Conservation (phyloP, 2,113 vertebrate species). For the Cathartes aura region DNA sequence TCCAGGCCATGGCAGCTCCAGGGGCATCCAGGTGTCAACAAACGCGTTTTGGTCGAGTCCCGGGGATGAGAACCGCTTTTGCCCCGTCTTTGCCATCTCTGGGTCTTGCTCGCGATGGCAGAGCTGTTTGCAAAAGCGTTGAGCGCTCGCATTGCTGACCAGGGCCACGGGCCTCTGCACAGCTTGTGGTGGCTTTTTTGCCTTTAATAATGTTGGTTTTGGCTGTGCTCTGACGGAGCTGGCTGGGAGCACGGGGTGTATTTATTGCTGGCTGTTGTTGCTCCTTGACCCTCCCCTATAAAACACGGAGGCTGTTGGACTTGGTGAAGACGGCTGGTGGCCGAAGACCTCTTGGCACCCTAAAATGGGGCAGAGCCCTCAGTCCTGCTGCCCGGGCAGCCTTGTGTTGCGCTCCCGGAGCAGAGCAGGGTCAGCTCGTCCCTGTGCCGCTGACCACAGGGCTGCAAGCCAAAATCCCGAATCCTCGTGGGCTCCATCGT, state of each 20-base stretch:
- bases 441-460: not conserved
- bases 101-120: accelerated
- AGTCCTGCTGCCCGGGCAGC: not conserved
- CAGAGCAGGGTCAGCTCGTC: not conserved
- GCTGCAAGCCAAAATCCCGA: not conserved
- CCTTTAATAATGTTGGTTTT: not conserved
- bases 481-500: not conserved
- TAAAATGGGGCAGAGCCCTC: not conserved
- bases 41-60: accelerated
- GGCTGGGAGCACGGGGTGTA: not conserved
- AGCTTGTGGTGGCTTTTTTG: not conserved
- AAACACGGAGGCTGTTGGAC: not conserved
- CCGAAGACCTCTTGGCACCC: accelerated
- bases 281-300: not conserved
- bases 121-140: not conserved
- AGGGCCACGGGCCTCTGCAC: accelerated
- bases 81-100: accelerated
- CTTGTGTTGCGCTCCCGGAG: accelerated
- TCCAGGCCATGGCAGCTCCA: not conserved
- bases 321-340: not conserved
- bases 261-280: not conserved
- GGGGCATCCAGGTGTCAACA: accelerated
- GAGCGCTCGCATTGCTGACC: accelerated
- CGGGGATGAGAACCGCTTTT: accelerated
- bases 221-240: not conserved